phyloP scores from a whole-genome alignment of 2,888 invertebrate species.

The Noctua janthina region DNA sequence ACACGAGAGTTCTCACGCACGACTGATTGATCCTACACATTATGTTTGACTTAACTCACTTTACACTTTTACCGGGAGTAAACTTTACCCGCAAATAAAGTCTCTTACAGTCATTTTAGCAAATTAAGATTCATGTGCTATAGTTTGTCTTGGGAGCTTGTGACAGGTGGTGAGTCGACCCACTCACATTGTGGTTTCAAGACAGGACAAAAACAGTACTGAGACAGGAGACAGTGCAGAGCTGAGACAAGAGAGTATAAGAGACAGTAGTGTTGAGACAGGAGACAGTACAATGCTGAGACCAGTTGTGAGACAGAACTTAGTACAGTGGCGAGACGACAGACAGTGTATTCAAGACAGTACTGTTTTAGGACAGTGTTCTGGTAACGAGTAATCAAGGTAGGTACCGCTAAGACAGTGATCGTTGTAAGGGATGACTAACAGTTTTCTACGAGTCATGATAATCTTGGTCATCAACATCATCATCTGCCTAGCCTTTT shows the following conservation, averaged over 20 bases:
- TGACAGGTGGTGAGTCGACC: neutral
- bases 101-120: neutral
- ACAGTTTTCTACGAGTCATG: neutral
- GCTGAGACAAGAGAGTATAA: neutral
- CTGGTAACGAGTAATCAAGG: neutral
- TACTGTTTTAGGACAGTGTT: neutral
- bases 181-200: neutral
- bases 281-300: neutral
- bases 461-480: neutral
- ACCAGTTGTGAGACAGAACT: neutral
- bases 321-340: neutral
- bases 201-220: neutral
- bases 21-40: slow-evolving; percentile 11
- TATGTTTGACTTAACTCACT: slow-evolving; percentile 5
- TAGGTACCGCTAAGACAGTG: neutral
- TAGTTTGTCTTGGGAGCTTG: neutral
- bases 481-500: too few species aligned
- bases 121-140: too few species aligned
- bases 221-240: neutral
- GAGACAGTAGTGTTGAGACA: neutral
- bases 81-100: neutral
- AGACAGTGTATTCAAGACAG: neutral
- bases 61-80: neutral
- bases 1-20: slow-evolving; percentile 22
- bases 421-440: neutral